phyloP scores from a whole-genome alignment of 1,140 invertebrate species.

The Drosophila lacteicornis region DNA sequence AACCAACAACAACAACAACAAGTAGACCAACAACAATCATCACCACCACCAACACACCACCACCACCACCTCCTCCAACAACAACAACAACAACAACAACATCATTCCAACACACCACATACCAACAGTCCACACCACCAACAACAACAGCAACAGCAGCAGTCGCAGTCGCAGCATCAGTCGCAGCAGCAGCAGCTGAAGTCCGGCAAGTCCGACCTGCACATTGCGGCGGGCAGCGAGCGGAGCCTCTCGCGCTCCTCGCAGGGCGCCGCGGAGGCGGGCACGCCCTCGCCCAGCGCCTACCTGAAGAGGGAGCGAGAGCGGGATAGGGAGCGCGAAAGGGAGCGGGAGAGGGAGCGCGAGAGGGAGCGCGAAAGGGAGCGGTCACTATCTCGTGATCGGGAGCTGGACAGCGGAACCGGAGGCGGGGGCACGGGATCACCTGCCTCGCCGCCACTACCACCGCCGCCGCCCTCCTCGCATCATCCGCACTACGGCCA shows the following conservation, averaged over 20 bases:
- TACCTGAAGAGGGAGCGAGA: constrained; percentile 39
- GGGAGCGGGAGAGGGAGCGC: constrained; percentile 18
- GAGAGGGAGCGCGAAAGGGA: constrained; percentile 53
- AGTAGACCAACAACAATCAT: constrained; percentile 46
- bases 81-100: constrained; percentile 65
- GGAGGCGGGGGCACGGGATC: constrained; percentile 18
- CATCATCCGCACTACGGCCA: constrained; percentile 71
- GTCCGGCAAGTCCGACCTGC: constrained; percentile 37
- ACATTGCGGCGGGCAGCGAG: constrained; percentile 52
- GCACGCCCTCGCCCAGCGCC: constrained; percentile 58
- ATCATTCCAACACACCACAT: constrained; percentile 74
- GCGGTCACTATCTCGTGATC: constrained; percentile 49
- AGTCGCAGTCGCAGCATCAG: constrained; percentile 29
- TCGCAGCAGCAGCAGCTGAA: constrained; percentile 32
- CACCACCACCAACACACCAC: constrained; percentile 41
- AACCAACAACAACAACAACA: constrained; percentile 65
- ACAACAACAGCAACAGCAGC: constrained; percentile 40
- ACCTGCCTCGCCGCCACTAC: constrained; percentile 23
- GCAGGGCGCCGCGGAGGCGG: constrained; percentile 41
- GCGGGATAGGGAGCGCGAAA: constrained; percentile 36
- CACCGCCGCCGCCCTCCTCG: constrained; percentile 50
- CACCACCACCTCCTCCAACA: constrained; percentile 58
- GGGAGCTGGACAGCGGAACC: constrained; percentile 46
- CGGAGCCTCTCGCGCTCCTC: constrained; percentile 62
- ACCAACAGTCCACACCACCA: constrained; percentile 52